These are phyloP conservation scores for Netelia inedita DNA, from an alignment of 2,888 invertebrate species.

Conservation along the genomic window DNA sequence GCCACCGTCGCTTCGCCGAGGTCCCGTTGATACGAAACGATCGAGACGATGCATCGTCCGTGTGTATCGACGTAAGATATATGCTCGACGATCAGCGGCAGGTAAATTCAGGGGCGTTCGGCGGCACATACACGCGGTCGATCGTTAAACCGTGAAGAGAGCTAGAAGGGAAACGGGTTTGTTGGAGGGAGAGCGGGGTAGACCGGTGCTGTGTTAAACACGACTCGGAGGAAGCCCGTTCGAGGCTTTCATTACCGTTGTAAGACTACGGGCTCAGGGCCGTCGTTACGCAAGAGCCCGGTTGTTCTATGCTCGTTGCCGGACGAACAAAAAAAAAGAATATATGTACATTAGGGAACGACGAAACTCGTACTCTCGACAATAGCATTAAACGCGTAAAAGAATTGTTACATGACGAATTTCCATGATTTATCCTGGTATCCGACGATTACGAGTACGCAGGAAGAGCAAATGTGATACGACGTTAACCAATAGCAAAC, in stretches of 20 bases:
- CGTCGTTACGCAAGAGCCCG: constrained; percentile 78
- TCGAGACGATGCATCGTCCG: constrained; percentile 43
- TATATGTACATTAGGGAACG: constrained; percentile 7
- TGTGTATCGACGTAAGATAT: constrained; percentile 43
- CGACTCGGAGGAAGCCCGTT: constrained; percentile 77
- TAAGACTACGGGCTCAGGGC: constrained; percentile 81
- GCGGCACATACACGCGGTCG: constrained; percentile 54
- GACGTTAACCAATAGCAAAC: not conserved
- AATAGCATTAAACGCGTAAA: not conserved
- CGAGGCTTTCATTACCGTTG: constrained; percentile 81
- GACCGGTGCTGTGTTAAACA: constrained; percentile 59
- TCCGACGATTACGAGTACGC: not conserved
- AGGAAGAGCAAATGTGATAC: not conserved
- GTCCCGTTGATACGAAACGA: not conserved
- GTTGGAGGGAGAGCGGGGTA: constrained; percentile 57
- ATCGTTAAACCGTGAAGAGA: constrained; percentile 69
- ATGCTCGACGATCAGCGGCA: constrained; percentile 46
- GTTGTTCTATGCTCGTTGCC: constrained; percentile 37
- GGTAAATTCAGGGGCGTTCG: constrained; percentile 61
- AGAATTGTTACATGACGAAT: not conserved
- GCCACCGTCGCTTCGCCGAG: not conserved
- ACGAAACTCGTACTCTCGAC: not conserved
- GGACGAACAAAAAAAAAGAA: constrained; percentile 38
- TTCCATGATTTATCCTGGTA: not conserved
- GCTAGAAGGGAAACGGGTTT: constrained; percentile 79